A percentile compares a stretch with the other conserved stretches of the same genome.
Evolutionary conservation across 2,888 invertebrate species (phyloP).

Genomic region (Iselma pallidipennis): DNA sequence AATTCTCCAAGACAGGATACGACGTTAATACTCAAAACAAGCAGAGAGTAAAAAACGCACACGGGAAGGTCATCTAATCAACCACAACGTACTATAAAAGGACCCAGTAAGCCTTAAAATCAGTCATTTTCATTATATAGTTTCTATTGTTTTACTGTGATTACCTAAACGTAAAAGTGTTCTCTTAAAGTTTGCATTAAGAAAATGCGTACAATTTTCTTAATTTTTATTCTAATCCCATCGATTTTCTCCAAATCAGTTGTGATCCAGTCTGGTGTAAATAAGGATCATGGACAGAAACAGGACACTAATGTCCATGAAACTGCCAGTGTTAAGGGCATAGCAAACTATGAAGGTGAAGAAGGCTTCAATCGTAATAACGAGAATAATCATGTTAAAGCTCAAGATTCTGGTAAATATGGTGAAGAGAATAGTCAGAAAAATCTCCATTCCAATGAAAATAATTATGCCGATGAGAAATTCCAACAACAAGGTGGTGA

Average conservation of each 20-base stretch:
- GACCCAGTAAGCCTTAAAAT: neutral
- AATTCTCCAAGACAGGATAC: slow-evolving; percentile 21
- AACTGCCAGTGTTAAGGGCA: slow-evolving; percentile 33
- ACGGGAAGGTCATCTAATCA: slow-evolving; percentile 15
- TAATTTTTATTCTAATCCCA: neutral
- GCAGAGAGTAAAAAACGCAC: neutral
- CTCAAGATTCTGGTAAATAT: slow-evolving; percentile 46
- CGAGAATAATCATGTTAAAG: slow-evolving; percentile 43
- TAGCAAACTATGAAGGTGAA: slow-evolving; percentile 45
- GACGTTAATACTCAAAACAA: neutral
- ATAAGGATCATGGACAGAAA: slow-evolving; percentile 28
- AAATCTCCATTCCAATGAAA: slow-evolving; percentile 44
- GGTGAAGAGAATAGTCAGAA: slow-evolving; percentile 42
- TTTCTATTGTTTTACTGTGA: neutral
- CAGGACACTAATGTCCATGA: slow-evolving; percentile 35
- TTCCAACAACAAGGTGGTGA: slow-evolving; percentile 47
- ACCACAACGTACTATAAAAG: slow-evolving; percentile 13
- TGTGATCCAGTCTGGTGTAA: slow-evolving; percentile 33
- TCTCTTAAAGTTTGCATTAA: neutral
- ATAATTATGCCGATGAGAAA: slow-evolving; percentile 44
- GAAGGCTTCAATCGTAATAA: slow-evolving; percentile 48
- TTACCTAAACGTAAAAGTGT: neutral
- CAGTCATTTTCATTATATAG: neutral
- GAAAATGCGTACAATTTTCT: slow-evolving; percentile 9
- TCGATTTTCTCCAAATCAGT: slow-evolving; percentile 20